Evolutionary conservation across 2,888 invertebrate species (phyloP).

Genomic region (Drosophila neotestacea): DNA sequence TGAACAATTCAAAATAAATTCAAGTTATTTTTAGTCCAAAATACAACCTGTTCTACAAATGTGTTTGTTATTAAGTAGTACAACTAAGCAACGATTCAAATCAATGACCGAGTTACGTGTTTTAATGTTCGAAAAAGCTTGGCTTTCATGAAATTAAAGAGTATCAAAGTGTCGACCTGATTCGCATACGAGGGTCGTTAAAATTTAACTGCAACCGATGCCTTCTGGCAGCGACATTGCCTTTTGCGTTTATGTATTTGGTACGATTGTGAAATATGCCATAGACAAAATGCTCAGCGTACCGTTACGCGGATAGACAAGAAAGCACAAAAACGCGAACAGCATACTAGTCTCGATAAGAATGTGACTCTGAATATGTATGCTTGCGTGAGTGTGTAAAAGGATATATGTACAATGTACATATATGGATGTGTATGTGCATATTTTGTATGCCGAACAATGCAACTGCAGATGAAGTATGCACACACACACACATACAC

Average conservation of each 20-base stretch:
- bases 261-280: constrained; percentile 57
- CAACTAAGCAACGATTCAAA: too few species aligned
- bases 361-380: constrained; percentile 18
- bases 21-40: too few species aligned
- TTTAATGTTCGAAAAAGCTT: too few species aligned
- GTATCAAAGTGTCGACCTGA: neutral
- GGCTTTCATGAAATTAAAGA: neutral
- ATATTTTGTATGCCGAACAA: constrained; percentile 64
- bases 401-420: constrained; percentile 3
- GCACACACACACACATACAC: constrained; percentile 12
- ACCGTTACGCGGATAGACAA: constrained; percentile 51
- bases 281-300: constrained; percentile 63
- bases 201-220: constrained; percentile 1
- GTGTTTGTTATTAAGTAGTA: too few species aligned
- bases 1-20: too few species aligned
- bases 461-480: constrained; percentile 60
- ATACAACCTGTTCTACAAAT: too few species aligned
- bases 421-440: neutral
- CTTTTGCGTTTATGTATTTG: constrained; percentile 28
- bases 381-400: constrained; percentile 7
- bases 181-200: neutral
- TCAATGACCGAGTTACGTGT: too few species aligned
- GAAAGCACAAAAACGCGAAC: constrained; percentile 59
- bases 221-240: constrained; percentile 37
- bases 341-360: constrained; percentile 55